Evolutionary conservation across 2,113 vertebrate genomes (phyloP).

Genomic region (Ailurus styani): DNA sequence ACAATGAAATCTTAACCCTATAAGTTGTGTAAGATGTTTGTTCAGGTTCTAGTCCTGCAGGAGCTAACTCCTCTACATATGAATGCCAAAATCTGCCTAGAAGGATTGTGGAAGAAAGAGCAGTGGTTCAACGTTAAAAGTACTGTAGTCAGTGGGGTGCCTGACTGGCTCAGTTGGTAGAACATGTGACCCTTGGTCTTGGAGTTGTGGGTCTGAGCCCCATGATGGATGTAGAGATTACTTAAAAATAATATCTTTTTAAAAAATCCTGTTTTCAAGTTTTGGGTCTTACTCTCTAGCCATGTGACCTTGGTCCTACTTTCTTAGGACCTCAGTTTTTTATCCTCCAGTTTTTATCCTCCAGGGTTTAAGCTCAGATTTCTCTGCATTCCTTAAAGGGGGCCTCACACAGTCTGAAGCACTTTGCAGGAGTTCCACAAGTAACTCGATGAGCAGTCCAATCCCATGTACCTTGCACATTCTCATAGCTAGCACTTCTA

Average conservation of each 20-base stretch:
- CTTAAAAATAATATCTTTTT: neutral
- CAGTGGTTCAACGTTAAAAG: neutral
- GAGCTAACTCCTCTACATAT: neutral
- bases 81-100: neutral
- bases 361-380: neutral
- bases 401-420: accelerated
- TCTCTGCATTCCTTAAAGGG: neutral
- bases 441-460: neutral
- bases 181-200: neutral
- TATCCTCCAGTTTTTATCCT: neutral
- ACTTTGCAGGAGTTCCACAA: neutral
- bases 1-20: neutral
- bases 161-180: neutral
- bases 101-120: neutral
- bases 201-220: neutral
- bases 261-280: neutral
- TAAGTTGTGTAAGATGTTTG: neutral
- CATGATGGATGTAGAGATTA: neutral
- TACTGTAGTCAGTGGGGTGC: neutral
- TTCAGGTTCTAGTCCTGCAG: neutral
- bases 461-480: neutral
- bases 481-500: neutral
- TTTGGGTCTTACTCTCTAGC: neutral
- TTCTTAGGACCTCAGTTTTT: neutral
- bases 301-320: neutral